These are phyloP conservation scores for Platygyra sinensis DNA, from an alignment of 64 coral and sea anemone genomes.

Conservation along the genomic window DNA sequence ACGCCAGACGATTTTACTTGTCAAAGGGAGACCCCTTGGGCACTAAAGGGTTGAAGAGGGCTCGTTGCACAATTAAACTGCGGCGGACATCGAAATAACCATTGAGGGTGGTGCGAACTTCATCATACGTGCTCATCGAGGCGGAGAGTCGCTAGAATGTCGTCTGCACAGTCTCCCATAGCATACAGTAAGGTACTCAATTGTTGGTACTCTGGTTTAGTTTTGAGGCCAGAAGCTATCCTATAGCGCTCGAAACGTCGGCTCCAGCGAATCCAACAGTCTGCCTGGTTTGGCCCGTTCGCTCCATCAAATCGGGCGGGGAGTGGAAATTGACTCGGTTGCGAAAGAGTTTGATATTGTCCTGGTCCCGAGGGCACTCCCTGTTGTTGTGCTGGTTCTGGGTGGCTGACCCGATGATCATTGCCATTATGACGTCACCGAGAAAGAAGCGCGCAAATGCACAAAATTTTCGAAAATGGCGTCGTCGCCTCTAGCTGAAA, in stretches of 20 bases:
- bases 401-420: no score
- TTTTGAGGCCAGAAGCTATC: conserved; percentile 51
- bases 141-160: no score
- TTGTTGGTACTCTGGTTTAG: conserved; percentile 29
- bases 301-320: no score
- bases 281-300: conserved; percentile 38
- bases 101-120: conserved; percentile 58
- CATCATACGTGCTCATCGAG: conserved; percentile 53
- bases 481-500: no score
- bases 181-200: no score
- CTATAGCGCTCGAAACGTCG: conserved; percentile 67
- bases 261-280: conserved; percentile 56
- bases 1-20: no score
- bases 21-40: no score
- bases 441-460: no score
- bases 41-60: no score
- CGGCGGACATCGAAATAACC: conserved; percentile 58
- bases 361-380: neutral
- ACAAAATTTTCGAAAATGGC: no score
- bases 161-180: no score
- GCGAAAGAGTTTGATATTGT: neutral
- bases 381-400: neutral
- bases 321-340: neutral
- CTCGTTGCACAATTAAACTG: conserved; percentile 62
- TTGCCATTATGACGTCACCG: no score